phyloP scores from a whole-genome alignment of 2,888 invertebrate species.

The Hydraecia micacea region DNA sequence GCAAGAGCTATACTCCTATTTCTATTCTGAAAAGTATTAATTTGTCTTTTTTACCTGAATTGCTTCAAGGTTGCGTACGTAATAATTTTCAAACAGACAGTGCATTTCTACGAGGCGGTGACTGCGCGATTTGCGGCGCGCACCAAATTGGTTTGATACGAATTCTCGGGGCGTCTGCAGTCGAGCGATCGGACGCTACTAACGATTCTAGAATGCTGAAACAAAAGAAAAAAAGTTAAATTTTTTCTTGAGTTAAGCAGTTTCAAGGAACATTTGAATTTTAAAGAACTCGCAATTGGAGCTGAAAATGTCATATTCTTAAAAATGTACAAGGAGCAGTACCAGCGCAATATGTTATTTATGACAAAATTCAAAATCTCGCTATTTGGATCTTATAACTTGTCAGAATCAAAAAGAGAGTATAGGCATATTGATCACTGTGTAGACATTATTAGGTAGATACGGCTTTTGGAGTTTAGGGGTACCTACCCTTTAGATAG shows the following conservation, averaged over 20 bases:
- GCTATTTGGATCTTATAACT: neutral
- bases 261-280: neutral
- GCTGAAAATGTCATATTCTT: neutral
- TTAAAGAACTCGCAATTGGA: neutral
- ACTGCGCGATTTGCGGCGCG: conserved; percentile 70
- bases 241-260: neutral
- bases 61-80: conserved; percentile 27
- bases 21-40: neutral
- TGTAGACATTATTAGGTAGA: neutral
- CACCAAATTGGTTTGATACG: conserved; percentile 75
- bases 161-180: conserved; percentile 70
- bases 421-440: neutral
- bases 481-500: neutral
- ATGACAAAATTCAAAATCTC: neutral
- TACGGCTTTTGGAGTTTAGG: neutral
- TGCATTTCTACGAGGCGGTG: conserved; percentile 65
- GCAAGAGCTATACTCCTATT: neutral
- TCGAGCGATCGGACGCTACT: conserved; percentile 64
- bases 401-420: neutral
- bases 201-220: conserved; percentile 57
- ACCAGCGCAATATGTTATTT: neutral
- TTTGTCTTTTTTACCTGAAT: neutral
- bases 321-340: neutral
- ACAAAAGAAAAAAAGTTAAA: neutral
- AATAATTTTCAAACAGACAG: conserved; percentile 61